Percentiles rank a stretch among this genome's conserved stretches.
Evolutionary conservation across 2,888 invertebrate genomes (phyloP).

Genomic region (Catocala sponsa): DNA sequence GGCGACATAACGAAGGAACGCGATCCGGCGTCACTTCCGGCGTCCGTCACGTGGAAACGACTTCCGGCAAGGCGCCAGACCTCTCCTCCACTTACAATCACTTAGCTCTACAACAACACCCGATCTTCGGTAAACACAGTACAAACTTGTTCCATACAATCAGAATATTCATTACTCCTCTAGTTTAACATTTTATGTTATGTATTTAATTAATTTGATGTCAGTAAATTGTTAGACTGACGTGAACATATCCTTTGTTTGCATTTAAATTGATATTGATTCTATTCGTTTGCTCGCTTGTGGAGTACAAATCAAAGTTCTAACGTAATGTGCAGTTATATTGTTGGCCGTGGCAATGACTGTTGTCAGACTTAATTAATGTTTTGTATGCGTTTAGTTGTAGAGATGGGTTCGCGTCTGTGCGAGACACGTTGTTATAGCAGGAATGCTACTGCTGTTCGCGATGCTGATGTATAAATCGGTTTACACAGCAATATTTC

Average conservation of each 20-base stretch:
- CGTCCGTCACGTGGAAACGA: constrained; percentile 85
- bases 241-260: constrained; percentile 5
- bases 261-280: constrained; percentile 31
- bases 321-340: no score
- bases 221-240: neutral
- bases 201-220: constrained; percentile 19
- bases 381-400: no score
- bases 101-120: constrained; percentile 75
- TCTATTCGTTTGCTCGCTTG: neutral
- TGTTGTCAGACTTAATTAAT: no score
- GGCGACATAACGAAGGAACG: constrained; percentile 80
- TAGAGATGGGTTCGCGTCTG: no score
- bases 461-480: no score
- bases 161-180: constrained; percentile 49
- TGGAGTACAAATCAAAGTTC: no score
- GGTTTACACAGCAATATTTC: no score
- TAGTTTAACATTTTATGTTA: constrained; percentile 15
- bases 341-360: no score
- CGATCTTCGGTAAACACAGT: constrained; percentile 65
- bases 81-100: constrained; percentile 84
- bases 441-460: no score
- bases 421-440: no score
- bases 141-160: constrained; percentile 49
- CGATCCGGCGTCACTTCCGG: constrained; percentile 84
- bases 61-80: constrained; percentile 85